Percentiles rank a stretch among this genome's conserved stretches.
phyloP scores from a whole-genome alignment of 2,113 vertebrate species.

The Pardalotus punctatus region DNA sequence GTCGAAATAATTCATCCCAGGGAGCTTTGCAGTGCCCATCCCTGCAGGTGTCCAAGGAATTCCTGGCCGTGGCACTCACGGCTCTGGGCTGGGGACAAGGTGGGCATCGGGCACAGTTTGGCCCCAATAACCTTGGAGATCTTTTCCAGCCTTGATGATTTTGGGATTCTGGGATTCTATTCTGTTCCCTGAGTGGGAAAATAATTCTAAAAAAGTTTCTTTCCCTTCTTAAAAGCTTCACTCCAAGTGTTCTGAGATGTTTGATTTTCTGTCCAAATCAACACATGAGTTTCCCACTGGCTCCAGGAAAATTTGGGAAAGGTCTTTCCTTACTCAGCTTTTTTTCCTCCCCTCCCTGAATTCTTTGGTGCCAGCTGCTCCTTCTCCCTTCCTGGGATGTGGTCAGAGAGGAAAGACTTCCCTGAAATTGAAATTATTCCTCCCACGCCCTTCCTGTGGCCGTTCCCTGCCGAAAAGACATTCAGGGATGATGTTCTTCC shows the following conservation, averaged over 20 bases:
- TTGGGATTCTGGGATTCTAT: background rate
- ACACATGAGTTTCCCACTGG: background rate
- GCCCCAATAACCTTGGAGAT: background rate
- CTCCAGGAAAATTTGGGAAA: background rate
- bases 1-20: background rate
- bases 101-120: background rate
- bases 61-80: background rate
- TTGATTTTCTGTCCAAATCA: background rate
- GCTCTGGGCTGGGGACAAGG: background rate
- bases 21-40: background rate
- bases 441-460: background rate
- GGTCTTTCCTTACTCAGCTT: background rate
- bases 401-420: background rate
- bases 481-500: background rate
- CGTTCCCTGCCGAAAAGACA: background rate
- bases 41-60: background rate
- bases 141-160: background rate
- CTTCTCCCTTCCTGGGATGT: background rate
- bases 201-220: background rate
- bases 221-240: background rate
- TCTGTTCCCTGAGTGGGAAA: background rate
- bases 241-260: background rate
- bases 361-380: background rate
- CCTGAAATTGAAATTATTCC: background rate
- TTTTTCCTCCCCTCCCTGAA: background rate